Evolutionary conservation across 2,888 invertebrate species (phyloP), one percentile per base, ranked within the genome.

Genomic region (Endotricha flammealis): DNA sequence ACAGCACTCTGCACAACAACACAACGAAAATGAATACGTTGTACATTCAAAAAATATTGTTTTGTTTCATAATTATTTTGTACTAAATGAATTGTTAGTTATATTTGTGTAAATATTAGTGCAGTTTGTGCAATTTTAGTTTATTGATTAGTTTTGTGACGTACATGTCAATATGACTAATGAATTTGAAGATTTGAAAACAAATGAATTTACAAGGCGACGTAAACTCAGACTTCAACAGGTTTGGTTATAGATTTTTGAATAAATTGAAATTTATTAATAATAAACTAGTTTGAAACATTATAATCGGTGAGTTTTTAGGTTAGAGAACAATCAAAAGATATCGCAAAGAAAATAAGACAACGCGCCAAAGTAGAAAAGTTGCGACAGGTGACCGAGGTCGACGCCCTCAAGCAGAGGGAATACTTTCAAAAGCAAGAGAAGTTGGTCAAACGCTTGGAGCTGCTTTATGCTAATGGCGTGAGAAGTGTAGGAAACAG

Each of bases 281-380:
- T 24, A 14, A 29, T 41, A 50, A 48, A 44, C 36, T 48, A 27
- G 32, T n/a, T n/a, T n/a, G 38, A 43, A 37, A 36, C 13, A 38
- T 50, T 46, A 42, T 43, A 40, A 33, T 39, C 22, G 39, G 33
- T 46, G 32, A 39, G 31, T 50, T 68, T 76, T 58, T 72, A 87
- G 87, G 87, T 87, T 50, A 75, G 87, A 44, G 87, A 87, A 64
- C 87, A 87, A 52, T 87, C 87, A 30, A 87, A 86, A 65, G 82
- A 83, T 36, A 81, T 87, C 34, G 87, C 87, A 8, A 83, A 79
- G 56, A 79, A 77, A 61, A 71, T 87, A 46, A 62, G 87, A 46
- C 75, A 79, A 55, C 79, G 83, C 42, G 75, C 83, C 30, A 77
- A 75, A 55, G 65, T 66, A 41, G 86, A 85, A 58, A 76, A 75